Percentiles rank a stretch among this genome's conserved stretches.
These are phyloP conservation scores for Cephalopterus ornatus DNA, from an alignment of 2,113 vertebrate species.

Conservation along the genomic window DNA sequence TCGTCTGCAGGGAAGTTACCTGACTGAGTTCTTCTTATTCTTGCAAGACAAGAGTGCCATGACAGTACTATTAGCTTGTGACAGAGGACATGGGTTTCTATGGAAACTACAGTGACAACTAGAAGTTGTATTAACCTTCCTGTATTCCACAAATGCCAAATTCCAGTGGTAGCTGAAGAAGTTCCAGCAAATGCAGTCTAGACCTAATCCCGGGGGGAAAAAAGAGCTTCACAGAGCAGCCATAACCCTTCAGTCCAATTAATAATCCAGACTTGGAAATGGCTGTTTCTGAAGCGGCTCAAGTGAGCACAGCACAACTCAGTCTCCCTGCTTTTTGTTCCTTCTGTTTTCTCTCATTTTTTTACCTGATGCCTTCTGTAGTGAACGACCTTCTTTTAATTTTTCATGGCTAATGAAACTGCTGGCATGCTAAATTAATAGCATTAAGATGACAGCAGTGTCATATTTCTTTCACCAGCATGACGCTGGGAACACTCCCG, in stretches of 20 bases:
- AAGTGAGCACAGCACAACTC: background rate
- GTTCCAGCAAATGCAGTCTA: background rate
- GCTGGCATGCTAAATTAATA: background rate
- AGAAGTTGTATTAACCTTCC: background rate
- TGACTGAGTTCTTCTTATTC: conserved; percentile 93
- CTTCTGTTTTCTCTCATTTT: background rate
- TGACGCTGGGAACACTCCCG: background rate
- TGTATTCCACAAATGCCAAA: background rate
- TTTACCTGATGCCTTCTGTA: background rate
- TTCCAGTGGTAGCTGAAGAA: background rate
- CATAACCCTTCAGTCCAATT: background rate
- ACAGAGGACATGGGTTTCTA: background rate
- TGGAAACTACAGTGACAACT: background rate
- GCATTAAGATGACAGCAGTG: background rate
- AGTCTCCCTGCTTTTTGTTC: background rate
- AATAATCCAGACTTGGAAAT: background rate
- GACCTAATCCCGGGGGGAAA: background rate
- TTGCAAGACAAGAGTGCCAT: conserved; percentile 60
- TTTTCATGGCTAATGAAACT: background rate
- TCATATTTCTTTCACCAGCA: background rate
- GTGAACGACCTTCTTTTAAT: background rate
- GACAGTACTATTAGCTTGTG: background rate
- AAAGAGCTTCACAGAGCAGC: background rate
- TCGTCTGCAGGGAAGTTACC: conserved; percentile 86
- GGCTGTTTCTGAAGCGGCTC: background rate